phyloP scores from a whole-genome alignment of 1,140 invertebrate genomes.

The Drosophila kepulauana region DNA sequence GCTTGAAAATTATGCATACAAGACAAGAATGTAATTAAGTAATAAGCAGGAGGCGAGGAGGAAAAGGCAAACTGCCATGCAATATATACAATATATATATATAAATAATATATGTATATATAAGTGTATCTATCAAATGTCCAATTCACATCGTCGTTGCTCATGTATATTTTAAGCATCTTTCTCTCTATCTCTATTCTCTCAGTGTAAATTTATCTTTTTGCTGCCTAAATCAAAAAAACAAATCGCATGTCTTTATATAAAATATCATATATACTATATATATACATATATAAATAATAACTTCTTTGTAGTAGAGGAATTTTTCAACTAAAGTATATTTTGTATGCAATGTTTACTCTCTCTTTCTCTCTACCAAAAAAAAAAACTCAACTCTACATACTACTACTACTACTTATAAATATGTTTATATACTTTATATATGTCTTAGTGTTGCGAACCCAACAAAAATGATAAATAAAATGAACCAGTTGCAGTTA shows the following conservation, averaged over 20 bases:
- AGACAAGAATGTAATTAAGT: conserved; percentile 74
- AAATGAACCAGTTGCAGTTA: conserved; percentile 72
- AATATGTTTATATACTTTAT: conserved; percentile 47
- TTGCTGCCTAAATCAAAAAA: conserved; percentile 53
- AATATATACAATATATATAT: conserved; percentile 5
- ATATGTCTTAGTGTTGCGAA: conserved; percentile 58
- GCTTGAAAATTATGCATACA: conserved; percentile 75
- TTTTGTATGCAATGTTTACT: conserved; percentile 81
- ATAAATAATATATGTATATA: conserved; percentile 3
- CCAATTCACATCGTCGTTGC: conserved; percentile 45
- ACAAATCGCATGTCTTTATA: conserved; percentile 65
- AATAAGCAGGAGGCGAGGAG: conserved; percentile 39
- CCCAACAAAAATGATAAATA: conserved; percentile 53
- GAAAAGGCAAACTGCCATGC: background rate
- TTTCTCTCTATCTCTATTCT: conserved; percentile 29
- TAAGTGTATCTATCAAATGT: conserved; percentile 11
- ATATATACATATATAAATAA: conserved; percentile 30
- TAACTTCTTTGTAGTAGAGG: conserved; percentile 68
- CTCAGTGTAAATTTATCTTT: conserved; percentile 69
- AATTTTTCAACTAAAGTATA: conserved; percentile 78
- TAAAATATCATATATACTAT: conserved; percentile 27
- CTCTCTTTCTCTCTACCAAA: conserved; percentile 72
- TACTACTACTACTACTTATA: conserved; percentile 22
- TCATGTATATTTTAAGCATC: conserved; percentile 53
- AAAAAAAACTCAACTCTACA: conserved; percentile 43